Evolutionary conservation across 2,113 vertebrate species (phyloP), one percentile per base, ranked within the genome.

Genomic region (Polypterus bichir): DNA sequence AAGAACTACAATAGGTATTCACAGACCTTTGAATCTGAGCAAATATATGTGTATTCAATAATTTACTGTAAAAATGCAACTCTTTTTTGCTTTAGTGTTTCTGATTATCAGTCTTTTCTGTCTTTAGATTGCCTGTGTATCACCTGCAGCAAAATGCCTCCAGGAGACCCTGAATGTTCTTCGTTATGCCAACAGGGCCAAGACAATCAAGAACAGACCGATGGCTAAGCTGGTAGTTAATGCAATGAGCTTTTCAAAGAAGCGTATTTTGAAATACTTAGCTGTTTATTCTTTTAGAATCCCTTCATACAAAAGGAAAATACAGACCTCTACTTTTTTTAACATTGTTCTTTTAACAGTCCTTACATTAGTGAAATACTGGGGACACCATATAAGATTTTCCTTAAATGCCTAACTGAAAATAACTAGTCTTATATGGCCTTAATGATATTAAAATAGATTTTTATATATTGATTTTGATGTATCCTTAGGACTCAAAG

Each of bases 121-220:
- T 61, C 9, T 47, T 61, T 74, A 88, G 86, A 81, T 88, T 3
- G 86, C 85, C 66, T 88, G 86, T 27, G 64, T 88, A 71, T 87
- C 86, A 47, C 84, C 86, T 0, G 81, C 83, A 6, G 76, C 75
- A 0, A 71, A 47, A 54, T 83, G 81, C 70, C 80, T 86, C 62
- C 80, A 80, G 0, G 85, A 88, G 74, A 87, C 85, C 0, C 77
- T 88, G 71, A 86, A 77, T 69, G 87, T 83, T 0, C 70, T 88
- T 61, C 75, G 81, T 9, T 88, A 85, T 0, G 83, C 85, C 59
- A 83, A 80, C 67, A 72, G 75, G 11, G 84, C 84, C 46, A 74
- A 72, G 48, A 73, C 64, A 49, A 76, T 88, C 70, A 81, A 77
- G 68, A 82, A 71, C 62, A 78, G 70, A 54, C 84, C 81, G 0